phyloP scores from a whole-genome alignment of 2,888 invertebrate species.

The Drosophila glabriapex region DNA sequence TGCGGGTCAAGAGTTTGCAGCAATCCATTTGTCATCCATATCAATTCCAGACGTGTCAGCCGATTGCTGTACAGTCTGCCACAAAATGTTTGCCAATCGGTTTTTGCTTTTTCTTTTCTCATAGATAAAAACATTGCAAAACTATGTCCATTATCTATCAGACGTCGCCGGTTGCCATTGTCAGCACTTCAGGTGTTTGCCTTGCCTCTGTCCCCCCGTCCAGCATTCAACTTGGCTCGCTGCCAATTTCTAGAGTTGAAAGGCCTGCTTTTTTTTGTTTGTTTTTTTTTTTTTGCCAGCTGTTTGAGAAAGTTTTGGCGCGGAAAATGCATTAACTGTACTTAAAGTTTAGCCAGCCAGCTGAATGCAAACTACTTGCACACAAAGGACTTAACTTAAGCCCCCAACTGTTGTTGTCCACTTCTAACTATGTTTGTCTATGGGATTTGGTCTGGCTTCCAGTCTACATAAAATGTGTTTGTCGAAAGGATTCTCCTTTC shows the following conservation, averaged over 20 bases:
- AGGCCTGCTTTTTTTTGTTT: constrained; percentile 7
- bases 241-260: constrained; percentile 33
- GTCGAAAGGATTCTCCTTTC: background rate
- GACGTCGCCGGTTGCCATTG: constrained; percentile 26
- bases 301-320: constrained; percentile 45
- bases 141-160: constrained; percentile 28
- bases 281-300: constrained; percentile 18
- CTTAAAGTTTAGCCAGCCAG: constrained; percentile 50
- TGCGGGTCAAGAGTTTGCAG: constrained; percentile 66
- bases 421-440: constrained; percentile 11
- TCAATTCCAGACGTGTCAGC: constrained; percentile 35
- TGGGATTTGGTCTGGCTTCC: background rate
- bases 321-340: constrained; percentile 50
- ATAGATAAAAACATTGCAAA: background rate
- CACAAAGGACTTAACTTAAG: constrained; percentile 19
- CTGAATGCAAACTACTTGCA: constrained; percentile 32
- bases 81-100: constrained; percentile 32
- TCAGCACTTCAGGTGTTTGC: constrained; percentile 30
- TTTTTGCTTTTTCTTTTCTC: constrained; percentile 1
- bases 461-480: constrained; percentile 4
- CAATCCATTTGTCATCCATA: constrained; percentile 57
- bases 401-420: constrained; percentile 7
- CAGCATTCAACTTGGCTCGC: constrained; percentile 34
- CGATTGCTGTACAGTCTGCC: constrained; percentile 18
- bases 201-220: background rate